Conservation (phyloP, 2,113 vertebrate genomes). For the Pao palembangensis region DNA sequence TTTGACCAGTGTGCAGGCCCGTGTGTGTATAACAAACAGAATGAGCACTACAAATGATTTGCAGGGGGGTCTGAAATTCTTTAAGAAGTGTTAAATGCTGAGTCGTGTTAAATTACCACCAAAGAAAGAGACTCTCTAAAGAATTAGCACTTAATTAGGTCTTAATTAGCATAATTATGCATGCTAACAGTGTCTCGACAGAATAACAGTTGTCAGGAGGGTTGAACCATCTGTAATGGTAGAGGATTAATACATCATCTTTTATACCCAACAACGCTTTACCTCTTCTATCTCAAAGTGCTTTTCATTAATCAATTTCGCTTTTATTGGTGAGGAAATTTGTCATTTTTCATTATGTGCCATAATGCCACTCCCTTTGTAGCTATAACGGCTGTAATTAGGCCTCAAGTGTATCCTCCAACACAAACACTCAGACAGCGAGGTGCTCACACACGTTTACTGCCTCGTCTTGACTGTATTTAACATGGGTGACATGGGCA, state of each 20-base stretch:
- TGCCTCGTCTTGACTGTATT: constrained; percentile 36
- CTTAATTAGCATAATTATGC: constrained; percentile 99
- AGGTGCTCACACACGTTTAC: constrained; percentile 14
- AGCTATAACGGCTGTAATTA: constrained; percentile 94
- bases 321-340: constrained; percentile 98
- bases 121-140: constrained; percentile 94
- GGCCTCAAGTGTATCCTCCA: constrained; percentile 86
- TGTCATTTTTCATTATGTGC: constrained; percentile 96
- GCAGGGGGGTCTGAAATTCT: constrained; percentile 75
- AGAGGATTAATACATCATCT: constrained; percentile 99
- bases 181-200: constrained; percentile 99
- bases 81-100: constrained; percentile 88
- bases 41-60: constrained; percentile 59
- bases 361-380: constrained; percentile 90
- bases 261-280: constrained; percentile 98
- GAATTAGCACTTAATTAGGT: constrained; percentile 99
- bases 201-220: constrained; percentile 99
- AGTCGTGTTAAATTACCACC: constrained; percentile 94
- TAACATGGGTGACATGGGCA: constrained; percentile 31
- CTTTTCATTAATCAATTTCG: constrained; percentile 99
- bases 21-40: constrained; percentile 52
- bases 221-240: constrained; percentile 99
- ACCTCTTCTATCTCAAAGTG: constrained; percentile 96
- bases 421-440: constrained; percentile 79
- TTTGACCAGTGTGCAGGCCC: constrained; percentile 58